Percentiles rank a stretch among this genome's conserved stretches.
These are phyloP conservation scores for Acridotheres tristis DNA, from an alignment of 2,797 vertebrate species.

Conservation along the genomic window DNA sequence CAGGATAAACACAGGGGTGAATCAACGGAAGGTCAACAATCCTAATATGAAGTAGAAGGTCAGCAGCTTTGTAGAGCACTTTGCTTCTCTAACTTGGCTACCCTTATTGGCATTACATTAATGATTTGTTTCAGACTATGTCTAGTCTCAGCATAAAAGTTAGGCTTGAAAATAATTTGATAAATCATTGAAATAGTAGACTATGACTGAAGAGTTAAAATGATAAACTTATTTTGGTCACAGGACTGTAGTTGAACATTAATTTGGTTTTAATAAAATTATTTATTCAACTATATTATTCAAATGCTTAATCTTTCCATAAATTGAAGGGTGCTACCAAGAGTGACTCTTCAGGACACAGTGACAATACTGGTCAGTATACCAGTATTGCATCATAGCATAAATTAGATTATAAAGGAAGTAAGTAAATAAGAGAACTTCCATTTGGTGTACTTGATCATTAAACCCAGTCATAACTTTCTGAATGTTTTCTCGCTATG, in stretches of 20 bases:
- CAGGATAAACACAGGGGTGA: not conserved
- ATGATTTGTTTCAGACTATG: not conserved
- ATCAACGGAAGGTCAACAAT: not conserved
- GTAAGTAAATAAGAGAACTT: not conserved
- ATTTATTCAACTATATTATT: not conserved
- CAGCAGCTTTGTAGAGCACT: not conserved
- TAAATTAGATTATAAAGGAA: not conserved
- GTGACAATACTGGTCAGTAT: not conserved
- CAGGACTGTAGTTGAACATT: not conserved
- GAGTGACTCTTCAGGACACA: not conserved
- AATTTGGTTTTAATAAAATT: not conserved
- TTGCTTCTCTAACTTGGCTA: not conserved
- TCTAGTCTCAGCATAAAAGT: not conserved
- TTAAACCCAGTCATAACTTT: not conserved
- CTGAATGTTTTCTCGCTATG: not conserved
- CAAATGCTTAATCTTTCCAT: not conserved
- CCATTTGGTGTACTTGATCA: not conserved
- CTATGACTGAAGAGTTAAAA: not conserved
- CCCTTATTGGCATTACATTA: not conserved
- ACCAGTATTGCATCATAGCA: not conserved
- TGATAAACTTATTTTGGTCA: not conserved
- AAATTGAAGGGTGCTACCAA: not conserved
- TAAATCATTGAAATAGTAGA: not conserved
- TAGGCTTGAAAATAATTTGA: not conserved
- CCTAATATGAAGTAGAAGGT: not conserved